phyloP scores from a whole-genome alignment of 1,140 invertebrate species.

The Calycopis cecrops region DNA sequence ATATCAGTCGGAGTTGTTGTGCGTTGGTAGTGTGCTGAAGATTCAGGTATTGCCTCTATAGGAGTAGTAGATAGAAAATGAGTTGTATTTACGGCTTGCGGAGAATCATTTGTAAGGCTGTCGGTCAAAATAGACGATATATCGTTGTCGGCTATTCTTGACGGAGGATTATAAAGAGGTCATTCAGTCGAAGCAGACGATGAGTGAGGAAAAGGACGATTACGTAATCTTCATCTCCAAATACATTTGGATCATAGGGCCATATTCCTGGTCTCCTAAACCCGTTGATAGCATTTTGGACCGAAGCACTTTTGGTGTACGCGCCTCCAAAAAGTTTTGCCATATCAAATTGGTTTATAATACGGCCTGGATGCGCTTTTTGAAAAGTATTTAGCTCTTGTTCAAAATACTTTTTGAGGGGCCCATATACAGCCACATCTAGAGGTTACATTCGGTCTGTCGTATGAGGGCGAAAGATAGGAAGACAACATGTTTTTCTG shows the following conservation, averaged over 20 bases:
- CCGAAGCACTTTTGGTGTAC: conserved; percentile 18
- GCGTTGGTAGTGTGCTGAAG: too few species aligned
- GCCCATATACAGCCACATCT: conserved; percentile 29
- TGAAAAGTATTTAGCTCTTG: conserved; percentile 22
- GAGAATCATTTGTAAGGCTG: too few species aligned
- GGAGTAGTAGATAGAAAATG: too few species aligned
- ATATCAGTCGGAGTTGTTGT: not conserved
- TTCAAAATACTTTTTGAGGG: conserved; percentile 29
- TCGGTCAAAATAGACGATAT: conserved; percentile 4
- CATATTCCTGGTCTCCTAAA: conserved; percentile 18
- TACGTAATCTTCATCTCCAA: conserved; percentile 18
- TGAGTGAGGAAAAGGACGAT: conserved; percentile 17
- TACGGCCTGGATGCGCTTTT: conserved; percentile 22
- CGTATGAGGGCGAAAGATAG: conserved; percentile 27
- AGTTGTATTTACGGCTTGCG: too few species aligned
- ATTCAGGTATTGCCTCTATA: too few species aligned
- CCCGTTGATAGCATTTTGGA: conserved; percentile 21
- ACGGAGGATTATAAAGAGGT: not conserved
- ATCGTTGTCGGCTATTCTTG: too few species aligned
- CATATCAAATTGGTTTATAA: conserved; percentile 27
- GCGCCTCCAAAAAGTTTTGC: conserved; percentile 23
- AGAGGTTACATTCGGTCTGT: conserved; percentile 24
- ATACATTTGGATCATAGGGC: conserved; percentile 15
- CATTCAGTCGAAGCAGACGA: too few species aligned
- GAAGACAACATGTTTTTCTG: conserved; percentile 26